A percentile compares a stretch with the other conserved stretches of the same genome.
phyloP scores from a whole-genome alignment of 2,113 vertebrate genomes.

The Epinephelus cyanopodus region DNA sequence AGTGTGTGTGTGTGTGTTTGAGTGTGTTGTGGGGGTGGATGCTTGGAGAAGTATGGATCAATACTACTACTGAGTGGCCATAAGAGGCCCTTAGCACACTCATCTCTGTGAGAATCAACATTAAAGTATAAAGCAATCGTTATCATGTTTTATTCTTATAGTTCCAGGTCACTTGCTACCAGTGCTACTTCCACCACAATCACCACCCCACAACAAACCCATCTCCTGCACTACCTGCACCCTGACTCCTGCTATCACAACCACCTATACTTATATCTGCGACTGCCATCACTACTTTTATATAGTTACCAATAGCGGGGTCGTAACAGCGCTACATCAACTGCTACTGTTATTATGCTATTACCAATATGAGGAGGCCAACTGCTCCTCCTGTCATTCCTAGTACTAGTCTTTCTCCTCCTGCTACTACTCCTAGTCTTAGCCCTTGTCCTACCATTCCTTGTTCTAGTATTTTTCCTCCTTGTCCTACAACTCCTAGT shows the following conservation, averaged over 20 bases:
- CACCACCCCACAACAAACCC: too few relatives aligned
- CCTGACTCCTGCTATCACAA: neutral
- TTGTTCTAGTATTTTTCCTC: too few relatives aligned
- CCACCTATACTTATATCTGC: neutral
- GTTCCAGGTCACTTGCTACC: neutral
- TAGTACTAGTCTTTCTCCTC: too few relatives aligned
- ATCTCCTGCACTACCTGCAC: neutral
- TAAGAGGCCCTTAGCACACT: conserved; percentile 47
- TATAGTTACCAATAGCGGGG: neutral
- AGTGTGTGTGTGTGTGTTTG: conserved; percentile 24
- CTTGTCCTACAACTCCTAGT: too few relatives aligned
- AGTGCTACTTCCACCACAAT: too few relatives aligned
- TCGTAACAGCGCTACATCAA: too few relatives aligned
- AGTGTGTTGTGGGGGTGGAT: neutral
- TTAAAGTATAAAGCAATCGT: conserved; percentile 4
- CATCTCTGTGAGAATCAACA: conserved; percentile 26
- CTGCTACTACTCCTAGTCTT: too few relatives aligned
- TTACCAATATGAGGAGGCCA: neutral
- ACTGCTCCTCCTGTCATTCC: too few relatives aligned
- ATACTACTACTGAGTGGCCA: conserved; percentile 45
- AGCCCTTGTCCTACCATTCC: too few relatives aligned
- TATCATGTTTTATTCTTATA: conserved; percentile 3
- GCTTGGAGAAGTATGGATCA: conserved; percentile 41
- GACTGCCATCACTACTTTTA: neutral
- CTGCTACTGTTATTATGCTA: neutral